Base-by-base conservation (phyloP, 2,797 vertebrate species). In the Merluccius polli region DNA sequence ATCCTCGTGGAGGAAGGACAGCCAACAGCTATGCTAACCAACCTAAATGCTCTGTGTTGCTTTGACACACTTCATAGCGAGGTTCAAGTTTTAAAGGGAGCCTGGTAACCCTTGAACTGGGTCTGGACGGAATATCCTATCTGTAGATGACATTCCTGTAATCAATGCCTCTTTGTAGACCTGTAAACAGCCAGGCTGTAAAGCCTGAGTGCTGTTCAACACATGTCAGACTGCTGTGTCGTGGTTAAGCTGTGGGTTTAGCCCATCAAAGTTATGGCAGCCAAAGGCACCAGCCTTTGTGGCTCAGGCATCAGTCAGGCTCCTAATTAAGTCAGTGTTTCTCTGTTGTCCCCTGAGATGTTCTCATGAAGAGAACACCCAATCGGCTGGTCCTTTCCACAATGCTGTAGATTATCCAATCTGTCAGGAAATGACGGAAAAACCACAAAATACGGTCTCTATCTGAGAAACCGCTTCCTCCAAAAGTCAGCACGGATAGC, bases 231-330 rank as follows among this genome's bases (percentile, higher is more conserved):
- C 81, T 79, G 82, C 85, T 76, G 83, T 74, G 85, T 89, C 85
- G 89, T 91, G 88, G 88, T 82, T 87, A 90, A 90, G 84, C 86
- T 91, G 83, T 76, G 79, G 87, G 87, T 70, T 89, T 88, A 83
- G 83, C 87, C 91, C 91, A 93, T 93, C 90, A 93, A 93, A 93
- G 93, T 82, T 36, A 73, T 41, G 73, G 80, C 85, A 87, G 83
- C 88, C 89, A 87, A 88, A 83, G 77, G 86, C 88, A 89, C 89
- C 84, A 83, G 86, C 88, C 83, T 88, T 77, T 88, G 91, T 38
- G 78, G 88, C 81, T 85, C 86, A 80, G 82, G 84, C 91, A 89
- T 91, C 87, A 82, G 84, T 91, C 90, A 90, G 82, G 87, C 86
- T 87, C 89, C 88, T 90, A 92, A 92, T 93, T 90, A 87, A 87